Evolutionary conservation across 2,797 vertebrate species (phyloP).

Genomic region (Acrocephalus scirpaceus): DNA sequence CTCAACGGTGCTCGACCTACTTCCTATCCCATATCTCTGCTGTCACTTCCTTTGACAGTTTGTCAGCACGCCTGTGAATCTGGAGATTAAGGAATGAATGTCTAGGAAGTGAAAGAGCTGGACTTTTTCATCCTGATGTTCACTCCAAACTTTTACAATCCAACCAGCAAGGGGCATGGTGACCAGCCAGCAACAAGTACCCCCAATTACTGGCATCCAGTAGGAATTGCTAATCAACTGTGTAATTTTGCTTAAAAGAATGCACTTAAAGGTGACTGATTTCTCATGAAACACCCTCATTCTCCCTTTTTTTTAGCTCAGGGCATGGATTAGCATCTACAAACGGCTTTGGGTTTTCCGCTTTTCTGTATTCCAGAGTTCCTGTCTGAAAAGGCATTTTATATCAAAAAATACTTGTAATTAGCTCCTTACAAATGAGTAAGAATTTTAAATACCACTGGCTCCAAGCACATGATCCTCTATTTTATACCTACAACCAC

Average conservation of each 20-base stretch:
- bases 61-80: neutral
- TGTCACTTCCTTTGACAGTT: slow-evolving; percentile 56
- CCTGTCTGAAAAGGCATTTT: neutral
- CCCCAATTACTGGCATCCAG: neutral
- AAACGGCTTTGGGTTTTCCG: neutral
- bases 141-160: neutral
- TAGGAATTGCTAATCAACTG: neutral
- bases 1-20: slow-evolving; percentile 69
- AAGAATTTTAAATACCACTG: neutral
- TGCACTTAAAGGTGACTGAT: neutral
- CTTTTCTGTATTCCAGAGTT: neutral
- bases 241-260: neutral
- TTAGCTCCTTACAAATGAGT: neutral
- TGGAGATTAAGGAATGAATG: neutral
- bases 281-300: slow-evolving; percentile 21
- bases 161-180: neutral
- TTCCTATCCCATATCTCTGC: slow-evolving; percentile 15
- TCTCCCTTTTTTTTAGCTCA: slow-evolving; percentile 8
- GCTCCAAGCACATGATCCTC: neutral
- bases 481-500: neutral
- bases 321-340: neutral
- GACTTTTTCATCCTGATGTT: neutral
- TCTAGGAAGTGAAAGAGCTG: neutral
- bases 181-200: slow-evolving; percentile 13
- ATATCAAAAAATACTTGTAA: neutral